These are phyloP conservation scores for Cochlearius cochlearius DNA, from an alignment of 2,113 vertebrate species.

Conservation along the genomic window DNA sequence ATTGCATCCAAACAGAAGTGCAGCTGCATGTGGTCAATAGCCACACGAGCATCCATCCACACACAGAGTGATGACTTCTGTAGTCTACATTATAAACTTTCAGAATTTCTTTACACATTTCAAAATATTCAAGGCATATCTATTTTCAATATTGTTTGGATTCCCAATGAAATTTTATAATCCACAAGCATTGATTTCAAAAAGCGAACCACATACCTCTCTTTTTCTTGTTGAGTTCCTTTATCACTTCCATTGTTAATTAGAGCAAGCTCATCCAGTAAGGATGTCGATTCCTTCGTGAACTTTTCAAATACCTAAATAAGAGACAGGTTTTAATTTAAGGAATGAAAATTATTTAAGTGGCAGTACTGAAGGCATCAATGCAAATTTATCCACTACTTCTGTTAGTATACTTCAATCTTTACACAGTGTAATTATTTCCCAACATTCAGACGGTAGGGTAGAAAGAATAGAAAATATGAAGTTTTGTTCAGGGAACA, in stretches of 20 bases:
- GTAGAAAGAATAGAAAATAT: background rate
- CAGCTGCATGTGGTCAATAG: background rate
- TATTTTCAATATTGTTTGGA: background rate
- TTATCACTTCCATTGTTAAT: constrained; percentile 94
- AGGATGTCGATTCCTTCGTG: constrained; percentile 94
- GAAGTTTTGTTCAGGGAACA: background rate
- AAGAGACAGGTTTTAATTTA: background rate
- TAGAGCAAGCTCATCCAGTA: constrained; percentile 92
- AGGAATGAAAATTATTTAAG: background rate
- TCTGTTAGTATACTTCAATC: background rate
- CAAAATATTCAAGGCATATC: background rate
- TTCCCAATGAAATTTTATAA: background rate
- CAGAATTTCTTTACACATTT: background rate
- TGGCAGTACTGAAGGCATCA: background rate
- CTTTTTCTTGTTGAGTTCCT: constrained; percentile 86
- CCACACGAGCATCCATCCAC: background rate
- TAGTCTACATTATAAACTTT: background rate
- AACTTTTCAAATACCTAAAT: constrained; percentile 97
- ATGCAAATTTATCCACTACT: background rate
- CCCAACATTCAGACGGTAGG: background rate
- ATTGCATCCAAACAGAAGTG: background rate
- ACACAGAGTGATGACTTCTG: accelerated
- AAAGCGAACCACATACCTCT: constrained; percentile 77
- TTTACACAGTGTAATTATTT: background rate
- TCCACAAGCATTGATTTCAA: background rate